Evolutionary conservation across 2,113 vertebrate genomes (phyloP).

Genomic region (Zingel zingel): DNA sequence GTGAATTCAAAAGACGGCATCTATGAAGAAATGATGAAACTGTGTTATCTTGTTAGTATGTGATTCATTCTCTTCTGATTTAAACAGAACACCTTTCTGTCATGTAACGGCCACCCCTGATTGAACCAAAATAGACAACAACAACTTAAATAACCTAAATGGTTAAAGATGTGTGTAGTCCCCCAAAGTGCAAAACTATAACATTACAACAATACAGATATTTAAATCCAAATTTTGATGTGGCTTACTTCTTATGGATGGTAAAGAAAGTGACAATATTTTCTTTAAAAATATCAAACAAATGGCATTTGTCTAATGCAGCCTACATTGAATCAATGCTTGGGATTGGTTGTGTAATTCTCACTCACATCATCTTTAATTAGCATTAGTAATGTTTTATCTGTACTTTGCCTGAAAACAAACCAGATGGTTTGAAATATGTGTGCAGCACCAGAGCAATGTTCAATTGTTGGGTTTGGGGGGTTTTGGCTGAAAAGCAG

Average conservation of each 20-base stretch:
- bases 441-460: conserved; percentile 40
- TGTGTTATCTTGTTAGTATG: conserved; percentile 24
- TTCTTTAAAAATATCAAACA: conserved; percentile 38
- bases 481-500: conserved; percentile 59
- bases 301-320: conserved; percentile 57
- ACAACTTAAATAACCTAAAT: not conserved
- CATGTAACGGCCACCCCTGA: not conserved
- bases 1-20: conserved; percentile 80
- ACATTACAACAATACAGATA: not conserved
- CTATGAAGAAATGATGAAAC: conserved; percentile 48
- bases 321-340: conserved; percentile 55
- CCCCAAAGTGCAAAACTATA: not conserved
- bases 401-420: conserved; percentile 66
- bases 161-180: not conserved
- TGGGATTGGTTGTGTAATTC: conserved; percentile 62
- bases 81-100: conserved; percentile 8
- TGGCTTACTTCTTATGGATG: not conserved
- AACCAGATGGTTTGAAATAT: conserved; percentile 76
- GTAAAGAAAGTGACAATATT: conserved; percentile 33
- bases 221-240: not conserved
- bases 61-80: conserved; percentile 10
- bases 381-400: conserved; percentile 75
- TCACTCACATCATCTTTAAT: conserved; percentile 72
- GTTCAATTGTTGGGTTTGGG: conserved; percentile 51
- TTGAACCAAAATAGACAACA: conserved; percentile 1